Percentiles rank a stretch among this genome's conserved stretches.
Conservation (phyloP, 2,113 vertebrate species). For the Syrrhaptes paradoxus region DNA sequence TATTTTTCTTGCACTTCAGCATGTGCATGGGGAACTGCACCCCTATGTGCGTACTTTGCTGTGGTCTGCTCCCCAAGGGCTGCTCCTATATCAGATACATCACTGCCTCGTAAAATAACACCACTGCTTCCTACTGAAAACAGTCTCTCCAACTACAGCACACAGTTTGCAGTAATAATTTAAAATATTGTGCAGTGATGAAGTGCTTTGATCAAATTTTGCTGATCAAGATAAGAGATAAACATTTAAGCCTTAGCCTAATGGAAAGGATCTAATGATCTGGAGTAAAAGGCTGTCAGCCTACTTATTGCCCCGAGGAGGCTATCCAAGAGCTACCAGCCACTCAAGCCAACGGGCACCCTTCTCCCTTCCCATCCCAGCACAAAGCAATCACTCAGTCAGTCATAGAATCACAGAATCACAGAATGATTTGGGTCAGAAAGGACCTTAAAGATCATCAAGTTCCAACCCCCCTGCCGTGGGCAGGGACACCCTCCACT, state of each 20-base stretch:
- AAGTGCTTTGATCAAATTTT: not conserved
- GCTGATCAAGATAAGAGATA: accelerated
- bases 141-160: accelerated
- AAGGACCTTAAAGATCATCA: too few species aligned
- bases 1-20: too few species aligned
- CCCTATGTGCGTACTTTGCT: accelerated
- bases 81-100: accelerated
- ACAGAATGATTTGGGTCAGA: too few species aligned
- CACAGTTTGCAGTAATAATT: not conserved
- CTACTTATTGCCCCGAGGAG: not conserved
- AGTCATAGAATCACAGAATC: too few species aligned
- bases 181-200: not conserved
- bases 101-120: accelerated
- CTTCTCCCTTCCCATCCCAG: not conserved
- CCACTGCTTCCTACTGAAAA: not conserved
- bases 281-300: not conserved
- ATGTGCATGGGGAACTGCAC: accelerated
- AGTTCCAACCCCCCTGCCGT: too few species aligned
- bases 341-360: not conserved
- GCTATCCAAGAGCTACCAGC: not conserved
- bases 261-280: not conserved
- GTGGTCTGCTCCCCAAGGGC: too few species aligned
- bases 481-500: too few species aligned
- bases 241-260: not conserved
- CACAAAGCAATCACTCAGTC: not conserved